A percentile compares a stretch with the other conserved stretches of the same genome.
Conservation (phyloP, 1,140 invertebrate genomes). For the Sipha flava region DNA sequence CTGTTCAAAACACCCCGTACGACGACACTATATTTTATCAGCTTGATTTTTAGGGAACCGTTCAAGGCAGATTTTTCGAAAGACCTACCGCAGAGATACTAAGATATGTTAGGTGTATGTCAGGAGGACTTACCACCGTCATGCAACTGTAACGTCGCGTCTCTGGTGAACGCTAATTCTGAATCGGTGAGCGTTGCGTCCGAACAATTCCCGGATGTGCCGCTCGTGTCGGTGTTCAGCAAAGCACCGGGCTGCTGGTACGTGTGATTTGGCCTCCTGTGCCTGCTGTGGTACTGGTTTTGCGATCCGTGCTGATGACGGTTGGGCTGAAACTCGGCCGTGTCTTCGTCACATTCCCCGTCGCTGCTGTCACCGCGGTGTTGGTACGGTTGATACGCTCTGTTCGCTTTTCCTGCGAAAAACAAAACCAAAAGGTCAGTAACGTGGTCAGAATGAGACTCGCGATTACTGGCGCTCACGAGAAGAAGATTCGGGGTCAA, state of each 20-base stretch:
- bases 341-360: conserved; percentile 32
- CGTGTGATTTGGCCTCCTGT: conserved; percentile 40
- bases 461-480: no score
- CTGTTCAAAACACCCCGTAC: no score
- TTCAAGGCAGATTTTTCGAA: no score
- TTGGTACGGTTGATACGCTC: conserved; percentile 27
- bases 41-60: no score
- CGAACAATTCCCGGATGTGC: conserved; percentile 65
- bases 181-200: conserved; percentile 73
- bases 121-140: conserved; percentile 69
- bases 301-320: background rate
- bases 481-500: no score
- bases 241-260: conserved; percentile 51
- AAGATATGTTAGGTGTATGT: no score
- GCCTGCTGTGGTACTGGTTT: background rate
- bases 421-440: background rate
- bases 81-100: no score
- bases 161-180: conserved; percentile 64
- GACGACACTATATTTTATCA: no score
- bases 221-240: conserved; percentile 55
- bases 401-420: conserved; percentile 15
- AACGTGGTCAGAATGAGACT: no score
- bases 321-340: background rate
- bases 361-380: conserved; percentile 23
- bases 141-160: conserved; percentile 66